Conservation (phyloP, 2,888 invertebrate genomes). For the Spodoptera littoralis region DNA sequence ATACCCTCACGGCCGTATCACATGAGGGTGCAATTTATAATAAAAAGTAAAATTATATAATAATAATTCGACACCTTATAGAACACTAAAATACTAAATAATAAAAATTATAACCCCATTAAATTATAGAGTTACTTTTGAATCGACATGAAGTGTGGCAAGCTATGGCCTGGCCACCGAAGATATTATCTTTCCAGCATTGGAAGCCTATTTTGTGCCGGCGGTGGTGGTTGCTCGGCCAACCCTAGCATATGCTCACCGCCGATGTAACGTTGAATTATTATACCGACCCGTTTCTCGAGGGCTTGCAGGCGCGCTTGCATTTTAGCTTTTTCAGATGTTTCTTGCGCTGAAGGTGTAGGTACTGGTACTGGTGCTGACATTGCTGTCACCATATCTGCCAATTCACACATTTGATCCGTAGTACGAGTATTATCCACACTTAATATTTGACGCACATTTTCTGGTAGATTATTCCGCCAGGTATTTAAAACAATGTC, state of each 20-base stretch:
- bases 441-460: slow-evolving; percentile 32
- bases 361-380: slow-evolving; percentile 1
- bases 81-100: too few relatives aligned
- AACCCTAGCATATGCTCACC: too few relatives aligned
- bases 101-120: not conserved
- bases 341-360: not conserved
- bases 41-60: too few relatives aligned
- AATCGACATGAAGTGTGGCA: slow-evolving; percentile 21
- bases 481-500: slow-evolving; percentile 33
- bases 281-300: too few relatives aligned
- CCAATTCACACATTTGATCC: slow-evolving; percentile 29
- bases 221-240: not conserved
- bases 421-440: slow-evolving; percentile 20
- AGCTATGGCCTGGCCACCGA: slow-evolving; percentile 7
- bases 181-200: slow-evolving; percentile 29
- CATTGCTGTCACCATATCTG: slow-evolving; percentile 27
- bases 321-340: too few relatives aligned
- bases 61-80: too few relatives aligned
- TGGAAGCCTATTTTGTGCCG: slow-evolving; percentile 1
- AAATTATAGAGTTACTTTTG: not conserved
- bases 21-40: too few relatives aligned
- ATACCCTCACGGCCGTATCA: too few relatives aligned
- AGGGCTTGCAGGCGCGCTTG: too few relatives aligned
- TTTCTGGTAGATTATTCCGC: slow-evolving; percentile 34
- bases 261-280: too few relatives aligned